phyloP scores from a whole-genome alignment of 2,113 vertebrate genomes.

The Lycocorax pyrrhopterus region DNA sequence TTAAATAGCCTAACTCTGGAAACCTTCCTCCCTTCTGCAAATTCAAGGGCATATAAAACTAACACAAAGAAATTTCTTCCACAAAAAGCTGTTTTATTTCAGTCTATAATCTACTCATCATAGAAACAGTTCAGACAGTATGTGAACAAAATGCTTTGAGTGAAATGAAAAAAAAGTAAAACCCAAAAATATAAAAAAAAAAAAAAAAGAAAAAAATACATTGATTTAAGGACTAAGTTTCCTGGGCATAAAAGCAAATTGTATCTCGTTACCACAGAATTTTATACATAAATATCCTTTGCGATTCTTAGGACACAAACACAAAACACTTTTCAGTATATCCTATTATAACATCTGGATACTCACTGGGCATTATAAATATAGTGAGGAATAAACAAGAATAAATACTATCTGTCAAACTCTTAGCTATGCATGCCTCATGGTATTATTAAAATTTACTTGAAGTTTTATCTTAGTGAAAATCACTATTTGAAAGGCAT shows the following conservation, averaged over 20 bases:
- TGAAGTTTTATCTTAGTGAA: not conserved
- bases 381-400: not conserved
- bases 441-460: not conserved
- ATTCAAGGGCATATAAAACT: not conserved
- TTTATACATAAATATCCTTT: not conserved
- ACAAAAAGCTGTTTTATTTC: not conserved
- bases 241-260: not conserved
- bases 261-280: not conserved
- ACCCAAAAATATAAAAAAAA: not conserved
- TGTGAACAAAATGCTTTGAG: not conserved
- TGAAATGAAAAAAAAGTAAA: not conserved
- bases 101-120: not conserved
- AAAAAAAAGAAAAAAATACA: not conserved
- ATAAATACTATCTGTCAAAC: not conserved
- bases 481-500: not conserved
- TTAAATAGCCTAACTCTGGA: not conserved
- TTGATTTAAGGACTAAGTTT: not conserved
- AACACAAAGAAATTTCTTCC: not conserved
- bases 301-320: rapidly evolving
- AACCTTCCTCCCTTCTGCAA: not conserved
- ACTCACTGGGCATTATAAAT: not conserved
- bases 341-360: not conserved
- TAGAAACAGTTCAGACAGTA: not conserved
- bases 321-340: not conserved
- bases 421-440: not conserved